A percentile compares a stretch with the other conserved stretches of the same genome.
phyloP scores from a whole-genome alignment of 1,140 invertebrate genomes.

The Ladona fulva region DNA sequence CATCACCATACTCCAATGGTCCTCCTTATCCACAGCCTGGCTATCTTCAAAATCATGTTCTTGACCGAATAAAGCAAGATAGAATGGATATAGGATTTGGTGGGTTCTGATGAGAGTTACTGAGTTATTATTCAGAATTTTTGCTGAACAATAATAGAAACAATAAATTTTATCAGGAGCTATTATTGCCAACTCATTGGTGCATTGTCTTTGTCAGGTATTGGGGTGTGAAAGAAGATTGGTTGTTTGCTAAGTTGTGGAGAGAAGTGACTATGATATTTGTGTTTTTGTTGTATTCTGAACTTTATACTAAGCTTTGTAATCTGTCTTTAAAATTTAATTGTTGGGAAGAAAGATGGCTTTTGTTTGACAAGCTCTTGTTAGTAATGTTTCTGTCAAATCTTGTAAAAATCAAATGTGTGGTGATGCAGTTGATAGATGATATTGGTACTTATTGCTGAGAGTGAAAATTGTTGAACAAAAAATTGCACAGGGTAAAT shows the following conservation, averaged over 20 bases:
- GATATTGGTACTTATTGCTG: background rate
- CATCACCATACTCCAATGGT: conserved; percentile 35
- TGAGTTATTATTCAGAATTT: background rate
- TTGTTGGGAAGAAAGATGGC: conserved; percentile 4
- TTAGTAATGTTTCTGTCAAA: background rate
- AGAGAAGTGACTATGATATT: conserved; percentile 8
- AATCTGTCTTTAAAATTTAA: conserved; percentile 6
- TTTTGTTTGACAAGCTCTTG: conserved; percentile 13
- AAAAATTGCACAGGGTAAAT: conserved; percentile 15
- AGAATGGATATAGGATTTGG: conserved; percentile 43
- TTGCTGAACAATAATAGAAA: conserved; percentile 7
- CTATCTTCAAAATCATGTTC: conserved; percentile 37
- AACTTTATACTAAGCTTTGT: conserved; percentile 13
- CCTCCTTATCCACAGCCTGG: conserved; percentile 37
- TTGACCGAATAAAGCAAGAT: conserved; percentile 37
- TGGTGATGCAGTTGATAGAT: background rate
- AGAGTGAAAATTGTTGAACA: background rate
- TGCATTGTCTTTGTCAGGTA: conserved; percentile 15
- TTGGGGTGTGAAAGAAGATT: conserved; percentile 11
- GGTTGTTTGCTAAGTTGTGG: background rate
- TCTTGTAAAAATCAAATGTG: background rate
- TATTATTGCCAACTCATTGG: conserved; percentile 12
- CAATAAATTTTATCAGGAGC: conserved; percentile 12
- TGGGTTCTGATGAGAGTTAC: conserved; percentile 43
- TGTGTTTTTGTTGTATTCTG: conserved; percentile 15